These are phyloP conservation scores for Lordiphosa clarofinis DNA, from an alignment of 1,140 invertebrate genomes.

Conservation along the genomic window DNA sequence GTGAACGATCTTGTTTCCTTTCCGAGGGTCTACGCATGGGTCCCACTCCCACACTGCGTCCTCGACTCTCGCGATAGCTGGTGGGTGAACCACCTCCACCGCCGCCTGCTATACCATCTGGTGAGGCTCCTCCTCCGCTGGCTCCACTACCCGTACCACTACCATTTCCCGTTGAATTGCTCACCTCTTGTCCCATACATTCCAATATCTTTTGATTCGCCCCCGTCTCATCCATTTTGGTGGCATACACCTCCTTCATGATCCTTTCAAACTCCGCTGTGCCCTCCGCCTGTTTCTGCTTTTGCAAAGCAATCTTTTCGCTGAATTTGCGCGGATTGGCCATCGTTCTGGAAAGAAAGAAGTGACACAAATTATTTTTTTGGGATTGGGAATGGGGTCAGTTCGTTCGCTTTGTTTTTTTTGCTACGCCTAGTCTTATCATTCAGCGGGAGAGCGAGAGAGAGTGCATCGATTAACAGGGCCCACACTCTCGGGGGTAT, in stretches of 20 bases:
- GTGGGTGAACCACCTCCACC: conserved; percentile 58
- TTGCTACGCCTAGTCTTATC: too few relatives aligned
- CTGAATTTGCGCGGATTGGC: conserved; percentile 95
- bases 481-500: too few relatives aligned
- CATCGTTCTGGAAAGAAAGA: conserved; percentile 42
- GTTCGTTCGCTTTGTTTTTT: too few relatives aligned
- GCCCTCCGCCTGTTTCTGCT: conserved; percentile 98
- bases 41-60: conserved; percentile 84
- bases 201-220: conserved; percentile 61
- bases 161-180: conserved; percentile 45
- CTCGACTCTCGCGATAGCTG: conserved; percentile 66
- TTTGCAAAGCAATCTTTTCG: conserved; percentile 98
- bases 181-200: conserved; percentile 26
- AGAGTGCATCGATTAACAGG: too few relatives aligned
- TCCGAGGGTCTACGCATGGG: conserved; percentile 89
- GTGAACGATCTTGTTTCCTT: conserved; percentile 91
- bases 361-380: neutral
- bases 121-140: conserved; percentile 58
- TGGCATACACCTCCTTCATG: conserved; percentile 92
- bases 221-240: conserved; percentile 85
- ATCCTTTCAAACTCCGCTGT: conserved; percentile 97
- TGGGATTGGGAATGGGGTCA: neutral
- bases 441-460: too few relatives aligned
- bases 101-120: conserved; percentile 37
- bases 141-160: conserved; percentile 60